These are phyloP conservation scores for Acipenser transmontanus DNA, from an alignment of 2,797 vertebrate species.

Conservation along the genomic window DNA sequence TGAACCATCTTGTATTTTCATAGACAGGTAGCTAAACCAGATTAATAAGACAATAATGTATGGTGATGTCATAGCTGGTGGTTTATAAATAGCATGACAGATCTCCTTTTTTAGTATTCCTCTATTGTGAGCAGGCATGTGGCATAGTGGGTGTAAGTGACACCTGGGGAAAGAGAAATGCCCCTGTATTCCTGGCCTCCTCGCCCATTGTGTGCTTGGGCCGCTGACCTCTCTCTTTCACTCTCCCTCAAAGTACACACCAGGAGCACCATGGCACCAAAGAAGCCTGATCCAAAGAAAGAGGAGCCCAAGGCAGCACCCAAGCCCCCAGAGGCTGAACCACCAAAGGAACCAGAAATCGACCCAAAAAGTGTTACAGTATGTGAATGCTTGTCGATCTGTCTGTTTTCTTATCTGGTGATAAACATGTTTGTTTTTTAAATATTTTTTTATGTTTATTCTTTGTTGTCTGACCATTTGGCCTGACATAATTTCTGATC, in stretches of 20 bases:
- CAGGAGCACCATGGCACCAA: constrained; percentile 73
- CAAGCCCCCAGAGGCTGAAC: constrained; percentile 68
- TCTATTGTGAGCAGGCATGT: constrained; percentile 57
- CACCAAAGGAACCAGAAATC: constrained; percentile 76
- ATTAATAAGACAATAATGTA: too few species aligned
- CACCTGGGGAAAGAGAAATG: constrained; percentile 49
- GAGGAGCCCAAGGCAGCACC: constrained; percentile 75
- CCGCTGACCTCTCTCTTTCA: constrained; percentile 23
- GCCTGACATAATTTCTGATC: too few species aligned
- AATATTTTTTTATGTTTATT: too few species aligned
- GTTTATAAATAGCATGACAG: constrained; percentile 81
- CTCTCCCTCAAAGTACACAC: constrained; percentile 15
- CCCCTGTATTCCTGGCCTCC: constrained; percentile 24
- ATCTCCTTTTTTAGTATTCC: constrained; percentile 82
- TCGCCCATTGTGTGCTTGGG: constrained; percentile 30
- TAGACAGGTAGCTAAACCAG: too few species aligned
- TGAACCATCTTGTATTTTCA: too few species aligned
- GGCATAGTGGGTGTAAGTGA: constrained; percentile 35
- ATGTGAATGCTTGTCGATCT: constrained; percentile 31
- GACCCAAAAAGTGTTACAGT: constrained; percentile 79
- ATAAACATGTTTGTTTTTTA: too few species aligned
- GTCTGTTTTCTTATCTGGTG: neutral
- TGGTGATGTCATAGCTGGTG: too few species aligned
- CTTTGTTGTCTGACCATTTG: too few species aligned
- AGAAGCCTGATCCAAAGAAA: constrained; percentile 79